Percentiles rank a stretch among this genome's conserved stretches.
Evolutionary conservation across 2,888 invertebrate species (phyloP).

Genomic region (Dorcus parallelipipedus): DNA sequence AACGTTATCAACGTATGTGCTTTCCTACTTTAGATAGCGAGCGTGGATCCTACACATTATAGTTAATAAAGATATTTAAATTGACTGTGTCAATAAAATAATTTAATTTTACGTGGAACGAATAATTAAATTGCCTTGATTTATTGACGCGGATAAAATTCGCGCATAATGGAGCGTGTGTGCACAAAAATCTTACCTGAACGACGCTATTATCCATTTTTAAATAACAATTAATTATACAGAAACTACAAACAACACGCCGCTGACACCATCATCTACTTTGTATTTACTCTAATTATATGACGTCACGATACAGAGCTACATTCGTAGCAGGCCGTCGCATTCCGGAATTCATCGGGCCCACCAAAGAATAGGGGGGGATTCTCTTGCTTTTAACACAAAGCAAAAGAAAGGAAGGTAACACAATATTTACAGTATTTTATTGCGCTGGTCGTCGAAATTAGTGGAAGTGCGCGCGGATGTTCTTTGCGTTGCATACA

Average conservation of each 20-base stretch:
- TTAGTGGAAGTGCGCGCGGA: too few relatives aligned
- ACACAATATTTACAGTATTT: too few relatives aligned
- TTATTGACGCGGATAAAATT: neutral
- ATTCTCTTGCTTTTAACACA: constrained; percentile 4
- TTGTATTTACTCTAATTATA: constrained; percentile 69
- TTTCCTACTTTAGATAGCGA: constrained; percentile 15
- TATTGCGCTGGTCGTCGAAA: too few relatives aligned
- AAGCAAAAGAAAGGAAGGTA: neutral
- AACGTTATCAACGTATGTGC: constrained; percentile 12
- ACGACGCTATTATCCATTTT: constrained; percentile 51
- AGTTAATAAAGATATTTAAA: constrained; percentile 17
- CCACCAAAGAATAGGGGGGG: constrained; percentile 11
- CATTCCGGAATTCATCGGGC: constrained; percentile 36
- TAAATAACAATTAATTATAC: constrained; percentile 43
- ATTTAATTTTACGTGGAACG: constrained; percentile 6
- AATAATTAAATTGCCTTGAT: neutral
- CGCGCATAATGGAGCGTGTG: neutral
- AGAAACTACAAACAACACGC: constrained; percentile 52
- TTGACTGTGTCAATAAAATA: constrained; percentile 15
- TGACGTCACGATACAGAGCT: constrained; percentile 61
- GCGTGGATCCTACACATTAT: constrained; percentile 7
- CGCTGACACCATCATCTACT: constrained; percentile 64
- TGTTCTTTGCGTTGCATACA: too few relatives aligned
- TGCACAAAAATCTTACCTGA: constrained; percentile 42
- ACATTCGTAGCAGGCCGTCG: constrained; percentile 41